Evolutionary conservation across 2,888 invertebrate species (phyloP).

Genomic region (Lacanobia oleracea): DNA sequence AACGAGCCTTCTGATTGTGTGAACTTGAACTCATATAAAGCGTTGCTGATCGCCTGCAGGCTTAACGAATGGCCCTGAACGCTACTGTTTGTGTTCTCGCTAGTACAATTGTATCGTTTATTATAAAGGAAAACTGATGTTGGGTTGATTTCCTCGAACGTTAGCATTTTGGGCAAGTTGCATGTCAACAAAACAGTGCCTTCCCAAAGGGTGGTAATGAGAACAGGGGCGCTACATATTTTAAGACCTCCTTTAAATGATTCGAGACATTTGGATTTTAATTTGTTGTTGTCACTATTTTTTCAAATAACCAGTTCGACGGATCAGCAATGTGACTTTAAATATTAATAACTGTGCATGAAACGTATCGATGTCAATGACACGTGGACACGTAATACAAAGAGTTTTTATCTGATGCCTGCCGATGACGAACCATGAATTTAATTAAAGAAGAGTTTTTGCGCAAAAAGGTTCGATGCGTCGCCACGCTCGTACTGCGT

Average conservation of each 20-base stretch:
- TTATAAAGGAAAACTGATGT: too few relatives aligned
- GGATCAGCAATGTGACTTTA: constrained; percentile 48
- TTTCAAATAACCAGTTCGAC: constrained; percentile 47
- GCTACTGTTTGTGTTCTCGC: constrained; percentile 5
- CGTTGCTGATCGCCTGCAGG: constrained; percentile 38
- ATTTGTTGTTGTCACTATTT: constrained; percentile 14
- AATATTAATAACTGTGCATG: constrained; percentile 47
- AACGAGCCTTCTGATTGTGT: constrained; percentile 46
- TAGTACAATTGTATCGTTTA: constrained; percentile 24
- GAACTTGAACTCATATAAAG: constrained; percentile 58
- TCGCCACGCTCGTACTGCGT: background rate
- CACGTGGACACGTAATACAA: constrained; percentile 51
- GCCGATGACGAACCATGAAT: constrained; percentile 43
- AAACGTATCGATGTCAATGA: constrained; percentile 63
- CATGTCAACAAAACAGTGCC: constrained; percentile 2
- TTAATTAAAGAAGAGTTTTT: constrained; percentile 16
- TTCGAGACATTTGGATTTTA: background rate
- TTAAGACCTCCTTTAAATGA: background rate
- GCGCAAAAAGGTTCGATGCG: constrained; percentile 8
- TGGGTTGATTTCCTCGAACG: too few relatives aligned
- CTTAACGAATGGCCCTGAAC: constrained; percentile 17
- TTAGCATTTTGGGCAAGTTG: too few relatives aligned
- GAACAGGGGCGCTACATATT: background rate
- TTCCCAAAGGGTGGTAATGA: background rate
- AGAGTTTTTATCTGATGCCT: constrained; percentile 51